These are phyloP conservation scores for Platalea minor DNA, from an alignment of 2,797 vertebrate species.

Conservation along the genomic window DNA sequence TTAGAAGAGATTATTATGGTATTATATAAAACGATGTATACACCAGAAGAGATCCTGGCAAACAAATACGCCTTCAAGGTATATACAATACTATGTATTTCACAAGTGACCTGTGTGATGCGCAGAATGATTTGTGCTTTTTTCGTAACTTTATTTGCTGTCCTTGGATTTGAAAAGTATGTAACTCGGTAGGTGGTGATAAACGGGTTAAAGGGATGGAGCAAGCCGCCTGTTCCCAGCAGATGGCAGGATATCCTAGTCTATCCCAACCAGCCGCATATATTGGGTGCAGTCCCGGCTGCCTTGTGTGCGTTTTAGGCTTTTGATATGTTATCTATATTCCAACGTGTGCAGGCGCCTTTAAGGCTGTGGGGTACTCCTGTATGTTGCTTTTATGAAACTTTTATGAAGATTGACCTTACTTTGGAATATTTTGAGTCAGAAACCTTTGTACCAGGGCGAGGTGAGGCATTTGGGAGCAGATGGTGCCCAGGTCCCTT, in stretches of 20 bases:
- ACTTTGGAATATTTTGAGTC: neutral
- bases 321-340: neutral
- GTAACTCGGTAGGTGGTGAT: fast-evolving
- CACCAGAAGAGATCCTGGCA: neutral
- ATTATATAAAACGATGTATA: neutral
- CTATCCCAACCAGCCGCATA: neutral
- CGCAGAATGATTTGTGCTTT: fast-evolving
- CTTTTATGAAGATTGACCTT: neutral
- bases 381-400: neutral
- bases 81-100: neutral
- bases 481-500: neutral
- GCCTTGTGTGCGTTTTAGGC: neutral
- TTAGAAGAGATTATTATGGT: neutral
- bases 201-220: neutral
- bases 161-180: neutral
- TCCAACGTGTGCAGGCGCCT: neutral
- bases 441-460: neutral
- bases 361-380: neutral
- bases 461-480: neutral
- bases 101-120: neutral
- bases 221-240: slow-evolving; percentile 29
- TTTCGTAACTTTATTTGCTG: neutral
- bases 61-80: neutral
- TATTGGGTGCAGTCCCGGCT: neutral
- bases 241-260: slow-evolving; percentile 73